These are phyloP conservation scores for Silurus asotus DNA, from an alignment of 2,113 vertebrate species.

Conservation along the genomic window DNA sequence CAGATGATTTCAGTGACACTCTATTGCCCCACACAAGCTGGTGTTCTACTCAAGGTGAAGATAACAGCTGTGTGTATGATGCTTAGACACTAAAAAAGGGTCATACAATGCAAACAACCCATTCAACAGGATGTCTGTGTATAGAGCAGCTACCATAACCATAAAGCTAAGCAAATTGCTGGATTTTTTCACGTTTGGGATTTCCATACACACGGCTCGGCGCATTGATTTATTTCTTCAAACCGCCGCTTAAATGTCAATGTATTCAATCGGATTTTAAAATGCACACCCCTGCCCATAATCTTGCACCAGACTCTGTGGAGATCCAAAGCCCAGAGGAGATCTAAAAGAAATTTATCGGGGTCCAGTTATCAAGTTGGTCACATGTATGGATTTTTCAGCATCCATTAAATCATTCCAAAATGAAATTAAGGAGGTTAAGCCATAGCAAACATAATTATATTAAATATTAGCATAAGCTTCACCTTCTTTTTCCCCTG, in stretches of 20 bases:
- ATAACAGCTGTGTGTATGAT: slow-evolving; percentile 45
- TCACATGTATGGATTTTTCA: slow-evolving; percentile 45
- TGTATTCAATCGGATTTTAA: slow-evolving; percentile 64
- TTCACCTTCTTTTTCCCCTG: slow-evolving; percentile 38
- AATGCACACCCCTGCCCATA: slow-evolving; percentile 18
- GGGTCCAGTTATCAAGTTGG: slow-evolving; percentile 59
- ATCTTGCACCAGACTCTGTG: background rate
- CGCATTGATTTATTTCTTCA: slow-evolving; percentile 63
- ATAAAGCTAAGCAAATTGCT: slow-evolving; percentile 64
- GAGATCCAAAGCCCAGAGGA: slow-evolving; percentile 43
- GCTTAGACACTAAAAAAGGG: background rate
- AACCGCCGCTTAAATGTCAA: slow-evolving; percentile 67
- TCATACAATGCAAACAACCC: slow-evolving; percentile 48
- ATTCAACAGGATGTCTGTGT: slow-evolving; percentile 59
- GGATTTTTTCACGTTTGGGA: slow-evolving; percentile 62
- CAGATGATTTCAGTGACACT: background rate
- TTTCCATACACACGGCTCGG: slow-evolving; percentile 58
- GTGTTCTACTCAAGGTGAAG: slow-evolving; percentile 53
- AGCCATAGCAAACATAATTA: slow-evolving; percentile 40
- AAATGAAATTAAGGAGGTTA: slow-evolving; percentile 51
- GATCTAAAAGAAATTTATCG: slow-evolving; percentile 53
- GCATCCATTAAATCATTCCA: slow-evolving; percentile 25
- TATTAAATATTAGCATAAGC: slow-evolving; percentile 55
- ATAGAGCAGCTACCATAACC: slow-evolving; percentile 50
- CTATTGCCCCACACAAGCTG: slow-evolving; percentile 57